Evolutionary conservation across 1,140 invertebrate genomes (phyloP).

Genomic region (Apis laboriosa): DNA sequence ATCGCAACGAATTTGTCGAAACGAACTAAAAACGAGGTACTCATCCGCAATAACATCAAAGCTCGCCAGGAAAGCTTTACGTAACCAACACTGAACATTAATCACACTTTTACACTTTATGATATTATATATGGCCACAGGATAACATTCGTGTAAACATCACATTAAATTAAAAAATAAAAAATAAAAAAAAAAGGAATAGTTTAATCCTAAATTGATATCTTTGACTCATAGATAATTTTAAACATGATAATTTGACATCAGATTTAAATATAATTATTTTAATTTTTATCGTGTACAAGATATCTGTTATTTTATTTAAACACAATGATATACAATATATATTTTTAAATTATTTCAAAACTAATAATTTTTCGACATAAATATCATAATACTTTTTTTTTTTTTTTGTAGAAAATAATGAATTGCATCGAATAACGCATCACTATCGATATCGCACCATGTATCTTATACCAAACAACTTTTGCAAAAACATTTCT

Average conservation of each 20-base stretch:
- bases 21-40: neutral
- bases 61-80: neutral
- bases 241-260: neutral
- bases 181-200: neutral
- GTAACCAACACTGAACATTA: neutral
- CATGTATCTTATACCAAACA: no score
- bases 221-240: no score
- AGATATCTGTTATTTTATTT: neutral
- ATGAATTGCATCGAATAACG: no score
- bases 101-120: constrained; percentile 4
- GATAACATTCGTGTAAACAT: neutral
- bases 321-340: no score
- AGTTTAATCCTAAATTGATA: neutral
- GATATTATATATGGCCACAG: neutral
- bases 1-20: constrained; percentile 4
- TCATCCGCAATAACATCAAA: neutral
- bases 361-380: no score
- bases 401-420: no score
- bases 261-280: neutral
- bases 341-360: no score
- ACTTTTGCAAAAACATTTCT: no score
- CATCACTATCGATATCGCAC: no score
- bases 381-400: no score
- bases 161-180: neutral
- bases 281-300: neutral